Conservation (phyloP, 1,140 invertebrate species). For the Eumeta japonica region DNA sequence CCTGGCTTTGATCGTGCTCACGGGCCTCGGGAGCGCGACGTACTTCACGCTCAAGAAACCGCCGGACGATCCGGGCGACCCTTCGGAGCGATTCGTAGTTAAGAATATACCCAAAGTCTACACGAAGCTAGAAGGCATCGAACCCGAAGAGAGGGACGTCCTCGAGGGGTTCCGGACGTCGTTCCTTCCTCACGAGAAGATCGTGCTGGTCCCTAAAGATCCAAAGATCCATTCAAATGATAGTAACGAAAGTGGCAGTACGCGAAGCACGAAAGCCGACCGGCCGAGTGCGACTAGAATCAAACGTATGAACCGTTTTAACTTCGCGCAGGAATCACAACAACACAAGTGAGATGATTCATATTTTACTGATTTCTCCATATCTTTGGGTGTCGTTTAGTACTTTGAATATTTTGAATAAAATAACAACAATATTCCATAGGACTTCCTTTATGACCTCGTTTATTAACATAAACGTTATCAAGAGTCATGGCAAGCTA, state of each 20-base stretch:
- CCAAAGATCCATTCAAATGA: slow-evolving; percentile 16
- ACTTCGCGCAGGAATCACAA: slow-evolving; percentile 8
- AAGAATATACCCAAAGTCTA: slow-evolving; percentile 38
- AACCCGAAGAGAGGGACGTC: slow-evolving; percentile 44
- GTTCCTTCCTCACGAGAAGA: slow-evolving; percentile 38
- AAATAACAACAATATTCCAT: too few relatives aligned
- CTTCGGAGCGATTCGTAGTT: slow-evolving; percentile 32
- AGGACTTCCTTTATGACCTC: too few relatives aligned
- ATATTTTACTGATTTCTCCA: too few relatives aligned
- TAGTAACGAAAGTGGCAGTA: slow-evolving; percentile 19
- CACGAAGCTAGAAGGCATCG: slow-evolving; percentile 30
- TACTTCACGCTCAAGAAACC: slow-evolving; percentile 32
- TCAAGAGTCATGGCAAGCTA: too few relatives aligned
- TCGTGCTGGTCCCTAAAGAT: slow-evolving; percentile 20
- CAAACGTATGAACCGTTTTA: slow-evolving; percentile 34
- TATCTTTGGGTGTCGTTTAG: too few relatives aligned
- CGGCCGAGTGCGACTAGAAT: slow-evolving; percentile 28
- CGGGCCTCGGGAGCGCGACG: slow-evolving; percentile 13
- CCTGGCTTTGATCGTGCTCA: slow-evolving; percentile 19
- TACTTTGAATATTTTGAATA: too few relatives aligned
- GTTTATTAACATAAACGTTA: too few relatives aligned
- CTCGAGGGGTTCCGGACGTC: slow-evolving; percentile 46
- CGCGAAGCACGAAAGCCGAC: slow-evolving; percentile 11
- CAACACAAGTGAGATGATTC: too few relatives aligned
- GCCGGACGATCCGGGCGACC: slow-evolving; percentile 27